These are phyloP conservation scores for Mesocricetus auratus DNA, from an alignment of 2,113 vertebrate species.

Conservation along the genomic window DNA sequence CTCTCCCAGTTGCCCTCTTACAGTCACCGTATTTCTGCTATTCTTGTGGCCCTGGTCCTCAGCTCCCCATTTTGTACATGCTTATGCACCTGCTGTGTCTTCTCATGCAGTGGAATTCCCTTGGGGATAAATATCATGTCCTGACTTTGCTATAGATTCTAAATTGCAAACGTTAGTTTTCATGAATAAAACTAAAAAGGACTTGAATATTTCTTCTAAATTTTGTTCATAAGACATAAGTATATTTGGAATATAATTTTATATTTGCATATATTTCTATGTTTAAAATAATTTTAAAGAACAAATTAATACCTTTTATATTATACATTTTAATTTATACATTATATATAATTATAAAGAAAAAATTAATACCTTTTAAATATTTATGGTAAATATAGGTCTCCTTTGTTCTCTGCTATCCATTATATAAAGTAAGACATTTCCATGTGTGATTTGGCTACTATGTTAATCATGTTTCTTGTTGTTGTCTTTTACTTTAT, in stretches of 20 bases:
- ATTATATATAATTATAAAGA: background rate
- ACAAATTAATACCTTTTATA: background rate
- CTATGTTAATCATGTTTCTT: background rate
- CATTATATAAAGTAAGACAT: constrained; percentile 1
- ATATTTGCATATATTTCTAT: background rate
- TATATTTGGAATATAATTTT: background rate
- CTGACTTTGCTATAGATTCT: constrained; percentile 10
- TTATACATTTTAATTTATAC: background rate
- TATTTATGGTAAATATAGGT: background rate
- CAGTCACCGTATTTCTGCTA: background rate
- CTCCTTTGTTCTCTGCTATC: constrained; percentile 24
- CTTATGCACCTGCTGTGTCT: background rate
- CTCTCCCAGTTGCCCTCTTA: background rate
- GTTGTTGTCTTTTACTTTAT: background rate
- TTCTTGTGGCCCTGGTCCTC: background rate
- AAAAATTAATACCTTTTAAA: background rate
- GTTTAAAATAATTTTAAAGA: background rate
- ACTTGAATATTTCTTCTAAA: background rate
- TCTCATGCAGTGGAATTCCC: background rate
- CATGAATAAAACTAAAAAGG: background rate
- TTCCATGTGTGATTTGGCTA: constrained; percentile 11
- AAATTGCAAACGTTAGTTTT: background rate
- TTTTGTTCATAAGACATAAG: constrained; percentile 19
- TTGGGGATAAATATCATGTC: background rate
- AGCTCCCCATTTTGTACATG: background rate